These are phyloP conservation scores for Limnephilus auricula DNA, from an alignment of 2,888 invertebrate genomes.

Conservation along the genomic window DNA sequence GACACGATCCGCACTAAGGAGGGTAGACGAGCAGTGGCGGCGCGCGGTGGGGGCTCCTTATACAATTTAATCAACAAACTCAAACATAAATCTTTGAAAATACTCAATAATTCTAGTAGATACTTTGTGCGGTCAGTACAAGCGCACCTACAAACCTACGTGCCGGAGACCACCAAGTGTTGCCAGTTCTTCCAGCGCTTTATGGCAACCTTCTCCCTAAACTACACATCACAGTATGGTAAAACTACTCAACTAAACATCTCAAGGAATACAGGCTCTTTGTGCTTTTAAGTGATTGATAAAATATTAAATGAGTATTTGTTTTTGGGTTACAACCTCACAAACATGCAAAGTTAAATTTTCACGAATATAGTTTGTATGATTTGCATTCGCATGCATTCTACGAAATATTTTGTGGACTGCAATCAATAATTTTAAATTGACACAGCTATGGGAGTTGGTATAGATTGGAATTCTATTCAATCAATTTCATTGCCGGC, in stretches of 20 bases:
- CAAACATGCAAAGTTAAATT: no score
- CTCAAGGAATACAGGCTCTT: background rate
- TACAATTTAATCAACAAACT: constrained; percentile 62
- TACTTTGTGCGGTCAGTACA: constrained; percentile 49
- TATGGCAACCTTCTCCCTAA: background rate
- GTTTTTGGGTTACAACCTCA: no score
- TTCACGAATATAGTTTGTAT: no score
- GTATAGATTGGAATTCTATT: no score
- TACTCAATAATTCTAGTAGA: constrained; percentile 60
- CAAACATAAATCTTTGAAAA: constrained; percentile 60
- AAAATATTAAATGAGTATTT: background rate
- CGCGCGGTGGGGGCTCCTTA: constrained; percentile 47
- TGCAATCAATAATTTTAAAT: no score
- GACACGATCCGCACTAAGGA: constrained; percentile 29
- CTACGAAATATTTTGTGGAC: no score
- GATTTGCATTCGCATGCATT: no score
- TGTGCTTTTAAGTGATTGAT: background rate
- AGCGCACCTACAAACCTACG: constrained; percentile 40
- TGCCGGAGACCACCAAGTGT: constrained; percentile 24
- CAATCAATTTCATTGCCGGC: no score
- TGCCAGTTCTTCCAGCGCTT: background rate
- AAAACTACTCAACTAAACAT: background rate
- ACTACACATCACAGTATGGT: background rate
- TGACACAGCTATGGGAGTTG: no score
- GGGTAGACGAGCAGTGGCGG: constrained; percentile 37